Base-by-base conservation (phyloP, 2,113 vertebrate species). In the Pristiophorus japonicus region DNA sequence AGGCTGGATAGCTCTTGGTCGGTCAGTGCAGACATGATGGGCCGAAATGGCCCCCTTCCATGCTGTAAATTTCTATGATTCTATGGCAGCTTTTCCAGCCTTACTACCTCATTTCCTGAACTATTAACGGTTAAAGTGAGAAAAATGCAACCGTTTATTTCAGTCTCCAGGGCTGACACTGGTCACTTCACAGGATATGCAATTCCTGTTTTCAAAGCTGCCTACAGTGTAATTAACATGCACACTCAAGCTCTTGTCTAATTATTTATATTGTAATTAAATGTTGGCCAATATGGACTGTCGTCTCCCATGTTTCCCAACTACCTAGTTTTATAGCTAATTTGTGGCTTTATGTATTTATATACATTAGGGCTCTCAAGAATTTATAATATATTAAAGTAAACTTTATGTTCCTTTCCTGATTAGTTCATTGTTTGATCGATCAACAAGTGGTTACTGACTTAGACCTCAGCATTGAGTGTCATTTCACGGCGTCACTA, bases 181-280 rank as follows among this genome's bases (percentile, higher is more conserved):
- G n/a, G n/a, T 85, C 8, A 85, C 38, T 8, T 85, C 45, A 85
- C n/a, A 24, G 22, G 81, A 45, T 85, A 30, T 85, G 42, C 81
- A 42, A 85, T 85, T 45, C 81, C 81, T 47, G 22, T 45, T 85
- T 47, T 85, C 81, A 85, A 45, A 73, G 38, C 81, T 20, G 3
- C 42, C 70, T 24, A 6, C 81, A 42, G 14, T 85, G 81, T 45
- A 16, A 42, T 38, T 85, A 85, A 85, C 22, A 38, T 22, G 42
- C 42, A 38, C 16, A 85, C 81, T 22, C 11, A 84, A 42, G 78
- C n/a, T 38, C 38, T 45, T 38, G 38, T 42, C 38, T 11, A 85
- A 85, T 85, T 45, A 85, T 85, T 85, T 45, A 70, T 70, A 85
- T 85, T 85, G 16, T 85, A 47, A 85, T 85, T 38, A 85, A 45